Base-by-base conservation (phyloP, 2,797 vertebrate species). In the Discoglossus pictus region DNA sequence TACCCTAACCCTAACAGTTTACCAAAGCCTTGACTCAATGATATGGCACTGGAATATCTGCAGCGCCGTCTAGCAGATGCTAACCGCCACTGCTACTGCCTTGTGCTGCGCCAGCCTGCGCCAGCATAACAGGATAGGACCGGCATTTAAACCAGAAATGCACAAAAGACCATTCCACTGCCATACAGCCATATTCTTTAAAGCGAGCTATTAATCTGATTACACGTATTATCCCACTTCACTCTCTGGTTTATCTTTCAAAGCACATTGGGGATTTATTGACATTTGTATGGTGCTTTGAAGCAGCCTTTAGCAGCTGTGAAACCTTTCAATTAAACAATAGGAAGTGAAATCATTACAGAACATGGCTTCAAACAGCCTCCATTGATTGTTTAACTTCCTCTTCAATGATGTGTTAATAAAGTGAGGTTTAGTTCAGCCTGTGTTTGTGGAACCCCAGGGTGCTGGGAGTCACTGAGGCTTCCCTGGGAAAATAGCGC, bases 301-400 rank as follows among this genome's bases (percentile, higher is more conserved):
- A 53, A 17, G 27, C 27, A 2, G 16, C 18, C 51, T 13, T 18
- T 36, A 53, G 15, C 51, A 38, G 51, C 51, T 20, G 6, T 44
- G n/a, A 44, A 44, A 44, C 16, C 42, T 44, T 53, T 53, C 51
- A 36, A 12, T 53, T 7, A 53, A 35, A 53, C 51, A 53, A 53
- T 35, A 31, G 51, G 51, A 53, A 20, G n/a, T 10, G 7, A 17
- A 53, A 36, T 35, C 31, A 21, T 24, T 18, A 17, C 24, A 53
- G n/a, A n/a, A 31, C 4, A 17, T 25, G 8, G 36, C 38, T 53
- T 53, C 48, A 27, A 27, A 43, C 38, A 64, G 17, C 24, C 44
- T 43, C 38, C 38, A 53, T 43, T 12, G 16, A 64, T 64, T 53
- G 61, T 43, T 35, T 53, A 21, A 31, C 47, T 64, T 53, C 47